Percentiles rank a stretch among this genome's conserved stretches.
phyloP scores from a whole-genome alignment of 2,888 invertebrate genomes.

The Yponomeuta cagnagella region DNA sequence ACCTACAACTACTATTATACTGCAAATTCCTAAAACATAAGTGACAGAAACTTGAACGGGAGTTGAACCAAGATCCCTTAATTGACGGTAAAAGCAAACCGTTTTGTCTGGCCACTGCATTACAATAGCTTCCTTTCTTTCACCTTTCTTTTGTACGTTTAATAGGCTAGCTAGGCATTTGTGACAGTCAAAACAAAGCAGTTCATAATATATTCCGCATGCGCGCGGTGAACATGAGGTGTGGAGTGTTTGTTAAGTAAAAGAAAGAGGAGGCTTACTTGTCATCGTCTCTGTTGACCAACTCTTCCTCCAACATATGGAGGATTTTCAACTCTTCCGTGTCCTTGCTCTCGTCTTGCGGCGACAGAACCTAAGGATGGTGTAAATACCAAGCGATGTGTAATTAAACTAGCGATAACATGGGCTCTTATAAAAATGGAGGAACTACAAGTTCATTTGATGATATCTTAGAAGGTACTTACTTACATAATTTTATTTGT shows the following conservation, averaged over 20 bases:
- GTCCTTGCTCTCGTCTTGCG: conserved; percentile 69
- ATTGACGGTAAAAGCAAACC: conserved; percentile 2
- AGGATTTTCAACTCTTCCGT: conserved; percentile 85
- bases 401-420: conserved; percentile 9
- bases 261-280: conserved; percentile 72
- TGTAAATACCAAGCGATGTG: conserved; percentile 45
- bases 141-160: too few species aligned
- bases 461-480: not conserved
- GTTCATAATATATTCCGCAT: too few species aligned
- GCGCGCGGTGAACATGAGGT: not conserved
- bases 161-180: too few species aligned
- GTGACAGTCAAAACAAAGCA: too few species aligned
- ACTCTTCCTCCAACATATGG: conserved; percentile 85
- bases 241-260: not conserved
- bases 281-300: conserved; percentile 89
- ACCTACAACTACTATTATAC: too few species aligned
- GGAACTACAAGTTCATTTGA: conserved; percentile 1
- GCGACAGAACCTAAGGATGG: conserved; percentile 68
- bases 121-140: too few species aligned
- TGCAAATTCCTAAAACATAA: too few species aligned
- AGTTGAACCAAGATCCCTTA: not conserved
- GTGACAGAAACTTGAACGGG: too few species aligned
- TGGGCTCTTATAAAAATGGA: conserved; percentile 4
- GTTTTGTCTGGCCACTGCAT: not conserved
- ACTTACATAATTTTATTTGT: too few species aligned